Evolutionary conservation across 2,888 invertebrate species (phyloP), one percentile per base, ranked within the genome.

Genomic region (Lasioglossum calceatum): DNA sequence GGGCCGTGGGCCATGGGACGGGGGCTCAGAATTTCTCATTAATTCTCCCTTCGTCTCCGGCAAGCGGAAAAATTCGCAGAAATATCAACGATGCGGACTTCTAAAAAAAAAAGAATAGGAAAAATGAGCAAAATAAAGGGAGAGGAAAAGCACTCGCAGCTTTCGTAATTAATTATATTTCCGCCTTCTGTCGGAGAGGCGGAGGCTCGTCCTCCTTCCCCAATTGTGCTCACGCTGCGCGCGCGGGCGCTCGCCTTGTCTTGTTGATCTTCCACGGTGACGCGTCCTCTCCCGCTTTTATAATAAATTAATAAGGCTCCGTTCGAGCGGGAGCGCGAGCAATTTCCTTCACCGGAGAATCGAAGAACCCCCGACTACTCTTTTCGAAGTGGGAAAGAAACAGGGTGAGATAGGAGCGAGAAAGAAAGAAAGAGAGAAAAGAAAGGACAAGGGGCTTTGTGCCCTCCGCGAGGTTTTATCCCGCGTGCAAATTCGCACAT

Each of bases 401-500:
- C n/a, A 39, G 23, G 27, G 14, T 5, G 61, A 64, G 61, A 64
- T 27, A 32, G 16, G 7, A 1, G 19, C 7, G 64, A 19, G 16
- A 32, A 27, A 16, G 16, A 32, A 27, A 16, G 64, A 36, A 36
- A 32, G 64, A 32, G 16, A 8, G 36, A 16, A 8, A 44, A 16
- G 36, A 42, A 47, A 32, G 79, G 42, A 79, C 42, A 71, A 74
- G 73, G 5, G n/a, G 74, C 58, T 84, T 84, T 77, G 81, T 76
- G 76, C 39, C 54, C 61, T 61, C 42, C 76, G 78, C 58, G 81
- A 36, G 75, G 77, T 71, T 74, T 77, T 72, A 78, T 79, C n/a
- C 54, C 72, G 81, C 81, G 81, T 42, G 61, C 76, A 87, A 86
- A 86, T 86, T 86, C 87, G 79, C 86, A 36, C 87, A 82, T 87